Percentiles rank a stretch among this genome's conserved stretches.
Evolutionary conservation across 1,140 invertebrate species (phyloP).

Genomic region (Leucophenga varia): DNA sequence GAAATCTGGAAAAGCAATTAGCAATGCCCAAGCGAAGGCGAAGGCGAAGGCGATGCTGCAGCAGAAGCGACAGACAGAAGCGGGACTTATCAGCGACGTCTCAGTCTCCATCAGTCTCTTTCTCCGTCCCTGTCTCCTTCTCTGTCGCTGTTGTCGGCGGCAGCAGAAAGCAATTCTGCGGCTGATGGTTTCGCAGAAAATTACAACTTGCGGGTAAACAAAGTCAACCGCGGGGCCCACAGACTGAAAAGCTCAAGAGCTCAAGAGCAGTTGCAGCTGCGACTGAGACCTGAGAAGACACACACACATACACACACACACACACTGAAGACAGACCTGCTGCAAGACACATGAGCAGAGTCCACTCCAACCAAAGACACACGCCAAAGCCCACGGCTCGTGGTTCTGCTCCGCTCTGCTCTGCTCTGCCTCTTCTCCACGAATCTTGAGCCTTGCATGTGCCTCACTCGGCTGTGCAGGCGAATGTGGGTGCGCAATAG

Average conservation of each 20-base stretch:
- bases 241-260: too few relatives aligned
- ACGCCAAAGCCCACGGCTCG: constrained; percentile 32
- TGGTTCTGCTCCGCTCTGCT: too few relatives aligned
- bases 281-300: not conserved
- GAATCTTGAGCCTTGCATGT: too few relatives aligned
- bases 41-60: constrained; percentile 16
- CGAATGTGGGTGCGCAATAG: too few relatives aligned
- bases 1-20: constrained; percentile 23
- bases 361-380: constrained; percentile 26
- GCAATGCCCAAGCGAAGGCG: constrained; percentile 11
- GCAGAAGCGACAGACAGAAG: constrained; percentile 28
- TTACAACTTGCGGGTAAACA: constrained; percentile 53
- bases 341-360: constrained; percentile 18
- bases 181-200: constrained; percentile 48
- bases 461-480: too few relatives aligned
- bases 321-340: constrained; percentile 1
- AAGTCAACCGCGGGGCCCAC: constrained; percentile 36
- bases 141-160: too few relatives aligned
- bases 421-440: too few relatives aligned
- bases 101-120: too few relatives aligned
- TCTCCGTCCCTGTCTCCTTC: too few relatives aligned
- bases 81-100: constrained; percentile 45
- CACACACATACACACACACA: constrained; percentile 1
- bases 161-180: constrained; percentile 46
- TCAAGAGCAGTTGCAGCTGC: too few relatives aligned